Evolutionary conservation across 2,888 invertebrate species (phyloP), one percentile per base, ranked within the genome.

Genomic region (Cantharis flavilabris): DNA sequence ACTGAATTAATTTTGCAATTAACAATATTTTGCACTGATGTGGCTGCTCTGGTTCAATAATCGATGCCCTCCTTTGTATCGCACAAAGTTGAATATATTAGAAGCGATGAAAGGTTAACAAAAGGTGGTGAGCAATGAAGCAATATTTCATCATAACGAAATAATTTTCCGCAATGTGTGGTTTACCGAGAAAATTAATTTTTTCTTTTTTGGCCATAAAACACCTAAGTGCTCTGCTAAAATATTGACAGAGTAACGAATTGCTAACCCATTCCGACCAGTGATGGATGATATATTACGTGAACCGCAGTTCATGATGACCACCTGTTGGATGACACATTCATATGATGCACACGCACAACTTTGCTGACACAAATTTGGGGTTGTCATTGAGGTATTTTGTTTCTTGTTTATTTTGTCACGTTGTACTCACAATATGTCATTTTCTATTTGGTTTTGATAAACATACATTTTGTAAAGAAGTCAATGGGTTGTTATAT

Each of bases 261-360:
- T 81, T 76, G 76, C 77, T 79, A 80, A 79, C 80, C 74, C 80
- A 79, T 81, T 76, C 80, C 23, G 73, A 72, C 63, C 70, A 16
- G 70, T 82, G 81, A 82, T 81, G 79, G 82, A 81, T 82, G 79
- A 76, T 75, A 49, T 49, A 76, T 79, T 79, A 82, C 80, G 81
- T 80, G 80, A 80, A 79, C 80, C 78, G 72, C 80, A 76, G 73
- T 80, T 69, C 81, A 79, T 78, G 81, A 83, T 83, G 82, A 83
- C 84, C 84, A 84, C 84, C 84, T 84, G 84, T 84, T 84, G 84
- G 83, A 81, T 83, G 82, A 82, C 83, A 82, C 82, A 83, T 82
- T 83, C 82, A 82, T 82, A 82, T 82, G 82, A 80, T 78, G 72
- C 78, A 79, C 82, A 79, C 79, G 77, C 79, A 76, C 80, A 74